Percentiles rank a stretch among this genome's conserved stretches.
These are phyloP conservation scores for Scomber colias DNA, from an alignment of 2,113 vertebrate genomes.

Conservation along the genomic window DNA sequence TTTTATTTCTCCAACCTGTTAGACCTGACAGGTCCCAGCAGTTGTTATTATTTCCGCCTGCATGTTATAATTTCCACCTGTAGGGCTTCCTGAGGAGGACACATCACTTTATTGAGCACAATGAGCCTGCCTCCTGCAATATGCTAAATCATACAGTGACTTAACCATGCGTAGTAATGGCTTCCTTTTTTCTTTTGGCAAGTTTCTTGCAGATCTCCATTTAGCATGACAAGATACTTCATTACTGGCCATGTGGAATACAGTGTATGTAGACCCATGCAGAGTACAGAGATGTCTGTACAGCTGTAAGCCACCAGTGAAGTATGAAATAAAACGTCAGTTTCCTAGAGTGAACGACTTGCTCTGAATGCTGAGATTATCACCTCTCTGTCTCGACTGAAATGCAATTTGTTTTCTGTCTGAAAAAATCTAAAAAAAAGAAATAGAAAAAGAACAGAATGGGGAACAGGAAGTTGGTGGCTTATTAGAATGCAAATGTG, in stretches of 20 bases:
- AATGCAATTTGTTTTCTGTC: slow-evolving; percentile 76
- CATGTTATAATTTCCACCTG: slow-evolving; percentile 7
- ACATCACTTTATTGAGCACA: slow-evolving; percentile 14
- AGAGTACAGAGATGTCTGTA: slow-evolving; percentile 10
- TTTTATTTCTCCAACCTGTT: not conserved
- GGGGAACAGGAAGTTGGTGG: slow-evolving; percentile 36
- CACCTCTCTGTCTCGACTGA: slow-evolving; percentile 52
- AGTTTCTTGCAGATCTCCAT: not conserved
- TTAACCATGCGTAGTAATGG: slow-evolving; percentile 21
- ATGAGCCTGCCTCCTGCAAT: not conserved
- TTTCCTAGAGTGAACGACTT: slow-evolving; percentile 34
- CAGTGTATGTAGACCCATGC: not conserved
- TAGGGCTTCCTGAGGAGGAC: slow-evolving; percentile 17
- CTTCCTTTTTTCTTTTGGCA: not conserved
- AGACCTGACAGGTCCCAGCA: not conserved
- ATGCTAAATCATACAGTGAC: not conserved
- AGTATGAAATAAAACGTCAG: slow-evolving; percentile 68
- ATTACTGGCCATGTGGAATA: slow-evolving; percentile 21
- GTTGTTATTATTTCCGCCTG: slow-evolving; percentile 10
- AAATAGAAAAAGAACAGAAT: not conserved
- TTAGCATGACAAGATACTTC: slow-evolving; percentile 42
- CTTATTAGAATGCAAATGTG: slow-evolving; percentile 79
- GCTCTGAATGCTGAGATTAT: slow-evolving; percentile 63
- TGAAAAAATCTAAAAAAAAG: slow-evolving; percentile 46
- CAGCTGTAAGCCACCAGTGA: slow-evolving; percentile 32